A percentile compares a stretch with the other conserved stretches of the same genome.
These are phyloP conservation scores for Meloidogyne hapla DNA, from an alignment of 1,140 invertebrate genomes.

Conservation along the genomic window DNA sequence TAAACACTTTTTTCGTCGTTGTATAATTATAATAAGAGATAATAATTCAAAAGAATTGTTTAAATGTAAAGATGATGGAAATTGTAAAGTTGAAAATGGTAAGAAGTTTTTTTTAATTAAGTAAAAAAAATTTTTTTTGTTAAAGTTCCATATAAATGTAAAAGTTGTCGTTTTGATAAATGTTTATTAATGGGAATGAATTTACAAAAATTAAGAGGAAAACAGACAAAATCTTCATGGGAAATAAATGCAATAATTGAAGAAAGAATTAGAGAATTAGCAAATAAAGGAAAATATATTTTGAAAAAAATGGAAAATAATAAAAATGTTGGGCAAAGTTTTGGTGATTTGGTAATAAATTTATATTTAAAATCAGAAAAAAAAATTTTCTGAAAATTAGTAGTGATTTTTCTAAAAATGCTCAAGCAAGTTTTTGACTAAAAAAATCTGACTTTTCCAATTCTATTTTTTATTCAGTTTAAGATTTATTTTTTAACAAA, in stretches of 20 bases:
- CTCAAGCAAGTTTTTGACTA: no score
- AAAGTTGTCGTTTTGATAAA: not conserved
- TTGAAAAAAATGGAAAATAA: not conserved
- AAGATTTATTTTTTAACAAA: not conserved
- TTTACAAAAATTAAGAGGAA: not conserved
- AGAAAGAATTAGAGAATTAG: not conserved
- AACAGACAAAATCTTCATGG: not conserved
- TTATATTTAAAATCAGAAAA: no score
- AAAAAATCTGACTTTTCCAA: no score
- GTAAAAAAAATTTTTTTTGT: no score
- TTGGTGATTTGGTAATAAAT: not conserved
- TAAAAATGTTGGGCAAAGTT: no score
- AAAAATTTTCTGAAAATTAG: not conserved
- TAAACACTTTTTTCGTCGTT: slow-evolving; percentile 16
- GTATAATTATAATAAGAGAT: not conserved
- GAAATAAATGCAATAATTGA: not conserved
- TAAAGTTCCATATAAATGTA: not conserved
- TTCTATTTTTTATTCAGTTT: no score
- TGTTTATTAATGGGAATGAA: slow-evolving; percentile 15
- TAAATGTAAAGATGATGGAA: not conserved
- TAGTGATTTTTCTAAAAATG: no score
- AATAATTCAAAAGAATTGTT: no score
- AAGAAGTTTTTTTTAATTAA: not conserved
- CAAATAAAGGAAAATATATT: not conserved
- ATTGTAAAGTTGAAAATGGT: not conserved